These are phyloP conservation scores for Amiota communis DNA, from an alignment of 2,888 invertebrate species.

Conservation along the genomic window DNA sequence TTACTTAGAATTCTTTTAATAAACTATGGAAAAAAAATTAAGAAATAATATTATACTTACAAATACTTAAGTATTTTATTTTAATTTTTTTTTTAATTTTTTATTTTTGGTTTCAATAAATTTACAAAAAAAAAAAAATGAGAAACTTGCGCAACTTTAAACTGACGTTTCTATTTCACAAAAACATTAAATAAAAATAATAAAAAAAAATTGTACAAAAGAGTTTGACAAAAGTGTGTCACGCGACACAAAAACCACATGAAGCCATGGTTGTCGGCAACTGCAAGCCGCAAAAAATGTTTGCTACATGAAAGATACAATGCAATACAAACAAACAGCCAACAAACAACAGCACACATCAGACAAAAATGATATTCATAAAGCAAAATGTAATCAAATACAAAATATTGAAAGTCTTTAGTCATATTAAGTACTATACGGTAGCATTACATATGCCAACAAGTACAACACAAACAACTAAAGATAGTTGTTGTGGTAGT, in stretches of 20 bases:
- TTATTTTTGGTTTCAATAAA: not conserved
- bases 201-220: slow-evolving; percentile 37
- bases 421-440: not conserved
- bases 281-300: slow-evolving; percentile 31
- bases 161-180: no score
- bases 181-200: slow-evolving; percentile 5
- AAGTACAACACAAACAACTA: not conserved
- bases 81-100: slow-evolving; percentile 1
- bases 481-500: not conserved
- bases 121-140: not conserved
- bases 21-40: no score
- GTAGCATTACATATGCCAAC: no score
- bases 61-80: slow-evolving; percentile 7
- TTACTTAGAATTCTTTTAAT: no score
- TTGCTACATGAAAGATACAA: not conserved
- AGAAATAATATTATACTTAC: no score
- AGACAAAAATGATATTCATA: slow-evolving; percentile 26
- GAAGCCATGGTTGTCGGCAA: slow-evolving; percentile 9
- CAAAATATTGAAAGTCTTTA: slow-evolving; percentile 50
- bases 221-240: slow-evolving; percentile 53
- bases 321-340: slow-evolving; percentile 25
- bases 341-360: slow-evolving; percentile 36
- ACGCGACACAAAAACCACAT: slow-evolving; percentile 30
- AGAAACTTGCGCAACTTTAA: not conserved
- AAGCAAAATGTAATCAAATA: slow-evolving; percentile 11